Evolutionary conservation across 1,140 invertebrate species (phyloP), one percentile per base, ranked within the genome.

Genomic region (Thaumetopoea pityocampa): DNA sequence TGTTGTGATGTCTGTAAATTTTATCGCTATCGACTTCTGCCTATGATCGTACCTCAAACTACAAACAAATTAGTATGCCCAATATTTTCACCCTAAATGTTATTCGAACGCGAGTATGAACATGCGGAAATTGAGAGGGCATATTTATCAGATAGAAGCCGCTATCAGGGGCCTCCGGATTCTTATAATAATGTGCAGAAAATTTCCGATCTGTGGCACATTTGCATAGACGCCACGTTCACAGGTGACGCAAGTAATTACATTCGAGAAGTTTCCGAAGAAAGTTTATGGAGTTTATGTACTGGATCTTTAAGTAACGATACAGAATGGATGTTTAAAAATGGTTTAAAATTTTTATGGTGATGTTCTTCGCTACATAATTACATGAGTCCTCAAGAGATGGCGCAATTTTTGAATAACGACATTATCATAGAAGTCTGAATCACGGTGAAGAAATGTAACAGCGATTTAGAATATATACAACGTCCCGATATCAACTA

Each of bases 51-150:
- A 17, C 4, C n/a, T 15, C 28, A 16, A 36, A 8, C 23, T 60
- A 62, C 55, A 65, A 78, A 82, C 78, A 83, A 80, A 83, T 83
- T 83, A 83, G 73, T 79, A 73, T 77, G 52, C 73, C 71, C 73
- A 77, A 83, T 83, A 83, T 83, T 83, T 80, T 80, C 76, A 76
- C 73, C 76, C 72, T 73, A 76, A 72, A 79, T 68, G 60, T 69
- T 82, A 73, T 78, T 78, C 63, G 77, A 71, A 77, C 52, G 61
- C 64, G 62, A 70, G 56, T 74, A 70, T 71, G 64, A 63, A 57
- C 50, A 63, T 48, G 56, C 57, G 67, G 76, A 79, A 83, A 80
- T 80, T 79, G 73, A 57, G 42, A 72, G 67, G 66, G 73, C 46
- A 64, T 69, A 70, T 78, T 61, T 80, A 79, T 79, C 76, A 74